Conservation (phyloP, 2,888 invertebrate genomes). For the Eutolmus rufibarbis region DNA sequence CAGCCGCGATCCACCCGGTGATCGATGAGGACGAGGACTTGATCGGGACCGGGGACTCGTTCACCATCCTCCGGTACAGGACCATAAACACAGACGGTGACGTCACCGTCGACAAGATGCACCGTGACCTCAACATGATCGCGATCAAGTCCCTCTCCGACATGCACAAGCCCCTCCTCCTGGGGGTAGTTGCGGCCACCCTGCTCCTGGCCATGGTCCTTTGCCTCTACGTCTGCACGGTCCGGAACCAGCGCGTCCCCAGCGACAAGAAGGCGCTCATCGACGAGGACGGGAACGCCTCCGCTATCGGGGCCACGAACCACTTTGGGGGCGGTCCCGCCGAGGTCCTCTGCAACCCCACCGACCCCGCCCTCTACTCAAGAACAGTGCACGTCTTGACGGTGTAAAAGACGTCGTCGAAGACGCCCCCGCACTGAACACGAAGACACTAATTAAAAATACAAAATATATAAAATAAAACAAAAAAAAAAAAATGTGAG, state of each 20-base stretch:
- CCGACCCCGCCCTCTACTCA: conserved; percentile 8
- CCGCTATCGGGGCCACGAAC: conserved; percentile 4
- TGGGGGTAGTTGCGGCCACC: conserved; percentile 53
- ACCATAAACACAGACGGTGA: conserved; percentile 6
- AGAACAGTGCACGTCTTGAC: conserved; percentile 36
- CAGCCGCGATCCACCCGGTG: not conserved
- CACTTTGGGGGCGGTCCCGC: not conserved
- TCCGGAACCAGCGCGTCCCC: conserved; percentile 50
- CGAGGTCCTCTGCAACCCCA: not conserved
- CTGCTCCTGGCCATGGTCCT: conserved; percentile 52
- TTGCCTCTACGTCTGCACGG: conserved; percentile 51
- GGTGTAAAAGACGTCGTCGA: not conserved
- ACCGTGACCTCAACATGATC: conserved; percentile 52
- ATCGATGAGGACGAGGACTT: not conserved
- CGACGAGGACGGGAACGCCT: conserved; percentile 50
- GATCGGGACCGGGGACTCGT: not conserved
- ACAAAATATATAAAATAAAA: not conserved
- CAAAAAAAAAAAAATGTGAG: not conserved
- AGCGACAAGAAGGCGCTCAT: conserved; percentile 54
- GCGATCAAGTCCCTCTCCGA: conserved; percentile 52
- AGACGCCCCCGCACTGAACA: not conserved
- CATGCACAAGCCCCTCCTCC: conserved; percentile 54
- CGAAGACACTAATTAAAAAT: not conserved
- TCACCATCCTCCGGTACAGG: not conserved
- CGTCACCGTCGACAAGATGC: conserved; percentile 48